Conservation (phyloP, 2,113 vertebrate genomes). For the Oxyruncus cristatus region DNA sequence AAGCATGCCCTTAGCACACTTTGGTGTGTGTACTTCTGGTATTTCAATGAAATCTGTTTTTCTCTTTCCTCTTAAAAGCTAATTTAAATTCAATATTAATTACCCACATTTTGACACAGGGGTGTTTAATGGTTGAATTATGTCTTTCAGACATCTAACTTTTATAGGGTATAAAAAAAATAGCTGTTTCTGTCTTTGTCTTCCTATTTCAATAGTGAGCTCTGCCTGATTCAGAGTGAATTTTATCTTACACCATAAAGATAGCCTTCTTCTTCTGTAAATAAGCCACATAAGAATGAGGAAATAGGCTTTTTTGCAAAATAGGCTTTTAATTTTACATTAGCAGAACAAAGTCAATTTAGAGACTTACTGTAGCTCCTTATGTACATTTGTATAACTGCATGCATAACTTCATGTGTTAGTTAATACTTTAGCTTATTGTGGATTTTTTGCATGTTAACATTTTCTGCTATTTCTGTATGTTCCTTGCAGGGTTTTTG, state of each 20-base stretch:
- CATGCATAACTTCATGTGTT: not conserved
- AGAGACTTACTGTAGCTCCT: not conserved
- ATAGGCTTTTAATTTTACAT: not conserved
- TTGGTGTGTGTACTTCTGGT: not conserved
- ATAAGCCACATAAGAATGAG: not conserved
- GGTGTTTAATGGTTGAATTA: not conserved
- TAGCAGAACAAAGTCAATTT: not conserved
- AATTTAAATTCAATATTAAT: not conserved
- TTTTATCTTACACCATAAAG: not conserved
- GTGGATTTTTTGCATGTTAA: not conserved
- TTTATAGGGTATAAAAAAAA: not conserved
- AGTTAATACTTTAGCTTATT: not conserved
- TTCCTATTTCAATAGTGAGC: not conserved
- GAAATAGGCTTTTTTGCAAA: not conserved
- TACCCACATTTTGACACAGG: not conserved
- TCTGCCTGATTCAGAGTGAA: not conserved
- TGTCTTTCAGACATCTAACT: not conserved
- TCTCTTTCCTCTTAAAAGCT: not conserved
- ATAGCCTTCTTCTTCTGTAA: not conserved
- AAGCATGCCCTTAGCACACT: not conserved
- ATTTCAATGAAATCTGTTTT: not conserved
- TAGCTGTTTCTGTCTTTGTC: not conserved
- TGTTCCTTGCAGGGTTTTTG: not conserved
- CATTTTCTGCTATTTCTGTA: not conserved
- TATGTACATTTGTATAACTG: not conserved